Evolutionary conservation across 2,888 invertebrate species (phyloP).

Genomic region (Chaetoderma sp.): DNA sequence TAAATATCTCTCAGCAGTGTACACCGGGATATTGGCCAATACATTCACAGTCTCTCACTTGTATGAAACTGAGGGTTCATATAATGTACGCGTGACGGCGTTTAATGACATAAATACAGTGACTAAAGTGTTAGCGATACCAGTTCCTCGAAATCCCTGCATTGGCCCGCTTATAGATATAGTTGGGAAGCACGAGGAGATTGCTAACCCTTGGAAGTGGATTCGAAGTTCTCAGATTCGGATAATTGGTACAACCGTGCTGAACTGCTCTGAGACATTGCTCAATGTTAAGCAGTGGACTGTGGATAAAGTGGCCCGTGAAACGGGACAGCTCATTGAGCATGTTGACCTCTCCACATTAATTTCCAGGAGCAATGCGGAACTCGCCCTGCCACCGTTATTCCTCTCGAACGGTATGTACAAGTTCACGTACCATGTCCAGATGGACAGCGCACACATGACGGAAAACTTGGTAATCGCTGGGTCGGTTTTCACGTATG

Average conservation of each 20-base stretch:
- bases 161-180: constrained; percentile 46
- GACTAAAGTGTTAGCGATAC: constrained; percentile 22
- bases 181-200: constrained; percentile 29
- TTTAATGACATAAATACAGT: constrained; percentile 33
- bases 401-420: constrained; percentile 64
- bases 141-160: constrained; percentile 50
- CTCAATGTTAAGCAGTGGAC: constrained; percentile 56
- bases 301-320: constrained; percentile 36
- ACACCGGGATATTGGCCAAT: not conserved
- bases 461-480: constrained; percentile 32
- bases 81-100: constrained; percentile 29
- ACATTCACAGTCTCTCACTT: constrained; percentile 11
- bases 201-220: constrained; percentile 22
- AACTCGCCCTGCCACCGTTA: constrained; percentile 32
- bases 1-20: not conserved
- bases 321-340: constrained; percentile 28
- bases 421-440: constrained; percentile 57
- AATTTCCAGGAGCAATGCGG: constrained; percentile 16
- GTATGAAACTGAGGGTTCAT: constrained; percentile 32
- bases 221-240: constrained; percentile 28
- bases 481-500: constrained; percentile 45
- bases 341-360: constrained; percentile 27
- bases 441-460: constrained; percentile 44
- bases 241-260: constrained; percentile 44
- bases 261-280: constrained; percentile 49